Conservation (phyloP, 2,113 vertebrate species). For the Psittacus erithacus region DNA sequence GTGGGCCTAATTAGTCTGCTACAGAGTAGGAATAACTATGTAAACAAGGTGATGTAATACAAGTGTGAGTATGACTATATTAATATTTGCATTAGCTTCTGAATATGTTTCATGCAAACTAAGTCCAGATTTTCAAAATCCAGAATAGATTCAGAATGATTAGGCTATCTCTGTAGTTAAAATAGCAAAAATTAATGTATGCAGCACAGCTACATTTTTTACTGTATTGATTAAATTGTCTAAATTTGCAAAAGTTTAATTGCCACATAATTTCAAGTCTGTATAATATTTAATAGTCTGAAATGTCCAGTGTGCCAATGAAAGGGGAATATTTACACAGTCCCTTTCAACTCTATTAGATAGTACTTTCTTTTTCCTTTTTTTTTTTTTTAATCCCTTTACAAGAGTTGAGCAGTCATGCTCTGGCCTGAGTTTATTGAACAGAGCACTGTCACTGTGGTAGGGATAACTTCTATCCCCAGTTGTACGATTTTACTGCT, state of each 20-base stretch:
- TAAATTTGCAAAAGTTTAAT: background rate
- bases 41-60: constrained; percentile 1
- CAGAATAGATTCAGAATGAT: background rate
- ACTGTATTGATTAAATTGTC: background rate
- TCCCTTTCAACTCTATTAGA: background rate
- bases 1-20: constrained; percentile 8
- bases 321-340: background rate
- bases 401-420: background rate
- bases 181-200: background rate
- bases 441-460: background rate
- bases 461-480: background rate
- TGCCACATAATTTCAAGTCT: background rate
- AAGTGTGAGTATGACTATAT: background rate
- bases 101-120: background rate
- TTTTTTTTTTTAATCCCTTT: background rate
- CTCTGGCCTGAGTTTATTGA: background rate
- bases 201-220: background rate
- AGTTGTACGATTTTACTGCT: background rate
- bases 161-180: constrained; percentile 3
- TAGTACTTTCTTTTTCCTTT: background rate
- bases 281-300: constrained; percentile 30
- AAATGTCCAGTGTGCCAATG: background rate
- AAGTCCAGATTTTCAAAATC: background rate
- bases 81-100: constrained; percentile 14
- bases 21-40: background rate